Base-by-base conservation (phyloP, 2,888 invertebrate genomes). In the Cloeon dipterum region DNA sequence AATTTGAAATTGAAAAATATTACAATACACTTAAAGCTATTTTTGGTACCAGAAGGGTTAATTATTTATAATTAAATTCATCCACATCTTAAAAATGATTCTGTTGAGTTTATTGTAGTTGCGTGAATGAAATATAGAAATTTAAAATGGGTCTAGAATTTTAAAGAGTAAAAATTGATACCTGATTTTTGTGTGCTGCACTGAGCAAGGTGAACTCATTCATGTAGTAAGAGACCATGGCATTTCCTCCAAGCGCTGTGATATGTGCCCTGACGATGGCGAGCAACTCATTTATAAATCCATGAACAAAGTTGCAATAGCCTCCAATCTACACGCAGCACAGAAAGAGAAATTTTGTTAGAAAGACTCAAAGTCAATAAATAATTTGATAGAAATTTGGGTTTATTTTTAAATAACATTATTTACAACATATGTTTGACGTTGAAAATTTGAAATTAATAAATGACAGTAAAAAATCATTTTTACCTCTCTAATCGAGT, bases 141-240 rank as follows among this genome's bases (percentile, higher is more conserved):
- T n/a, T n/a, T n/a, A n/a, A n/a, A n/a, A n/a, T n/a, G n/a, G n/a
- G n/a, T n/a, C n/a, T n/a, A n/a, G n/a, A 20, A 20, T 20, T 20
- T 20, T 7, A 5, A 20, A 20, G 10, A 13, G 8, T 32, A 8
- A 10, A 13, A 32, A 18, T 8, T 18, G 8, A 16, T 29, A 88
- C 93, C 71, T 94, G 94, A 61, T 93, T 94, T 59, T 93, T 93
- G 54, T 93, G 89, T 44, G 86, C 79, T 56, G 85, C 91, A 55
- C 89, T 83, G 41, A 83, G 72, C 26, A 96, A 61, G 50, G 88
- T 75, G 46, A 88, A 76, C 57, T 94, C 85, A 8, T 79, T 82
- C 68, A 93, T 74, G 55, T 83, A 86, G 59, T 85, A 93, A 1
- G 89, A 82, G 0, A 91, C 81, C 64, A 96, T 74, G 2, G 91